Conservation (phyloP, 2,113 vertebrate species). For the Prionailurus bengalensis region DNA sequence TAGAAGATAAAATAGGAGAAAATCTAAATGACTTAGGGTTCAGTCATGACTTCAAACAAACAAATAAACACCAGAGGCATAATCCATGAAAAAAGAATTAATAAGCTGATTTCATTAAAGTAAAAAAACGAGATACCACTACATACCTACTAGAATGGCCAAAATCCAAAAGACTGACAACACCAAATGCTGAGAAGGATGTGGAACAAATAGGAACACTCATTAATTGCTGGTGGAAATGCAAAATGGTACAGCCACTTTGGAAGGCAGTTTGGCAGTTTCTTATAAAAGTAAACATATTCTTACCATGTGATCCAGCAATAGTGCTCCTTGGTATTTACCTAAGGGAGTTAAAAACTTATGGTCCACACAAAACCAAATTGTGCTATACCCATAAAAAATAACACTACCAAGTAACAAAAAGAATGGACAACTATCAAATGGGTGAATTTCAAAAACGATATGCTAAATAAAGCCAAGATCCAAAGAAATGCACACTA, state of each 20-base stretch:
- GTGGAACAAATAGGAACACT: not conserved
- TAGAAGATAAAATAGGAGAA: not conserved
- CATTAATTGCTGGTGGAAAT: not conserved
- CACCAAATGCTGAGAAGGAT: not conserved
- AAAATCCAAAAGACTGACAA: not conserved
- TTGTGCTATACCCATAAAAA: slow-evolving; percentile 24
- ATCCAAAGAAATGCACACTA: not conserved
- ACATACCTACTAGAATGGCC: not conserved
- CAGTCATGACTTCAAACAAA: not conserved
- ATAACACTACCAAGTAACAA: not conserved
- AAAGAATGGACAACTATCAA: not conserved
- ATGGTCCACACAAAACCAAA: not conserved
- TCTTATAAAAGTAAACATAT: not conserved
- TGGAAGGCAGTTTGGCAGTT: not conserved
- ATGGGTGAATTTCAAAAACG: slow-evolving; percentile 31
- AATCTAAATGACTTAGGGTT: not conserved
- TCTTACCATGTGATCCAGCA: not conserved
- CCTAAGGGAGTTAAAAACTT: not conserved
- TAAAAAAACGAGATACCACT: not conserved
- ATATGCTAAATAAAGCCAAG: slow-evolving; percentile 2
- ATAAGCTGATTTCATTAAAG: not conserved
- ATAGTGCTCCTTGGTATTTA: not conserved
- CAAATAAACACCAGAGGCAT: not conserved
- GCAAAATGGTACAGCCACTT: not conserved
- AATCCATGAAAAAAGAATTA: not conserved